Evolutionary conservation across 2,797 vertebrate genomes (phyloP), one percentile per base, ranked within the genome.

Genomic region (Cottoperca gobio): DNA sequence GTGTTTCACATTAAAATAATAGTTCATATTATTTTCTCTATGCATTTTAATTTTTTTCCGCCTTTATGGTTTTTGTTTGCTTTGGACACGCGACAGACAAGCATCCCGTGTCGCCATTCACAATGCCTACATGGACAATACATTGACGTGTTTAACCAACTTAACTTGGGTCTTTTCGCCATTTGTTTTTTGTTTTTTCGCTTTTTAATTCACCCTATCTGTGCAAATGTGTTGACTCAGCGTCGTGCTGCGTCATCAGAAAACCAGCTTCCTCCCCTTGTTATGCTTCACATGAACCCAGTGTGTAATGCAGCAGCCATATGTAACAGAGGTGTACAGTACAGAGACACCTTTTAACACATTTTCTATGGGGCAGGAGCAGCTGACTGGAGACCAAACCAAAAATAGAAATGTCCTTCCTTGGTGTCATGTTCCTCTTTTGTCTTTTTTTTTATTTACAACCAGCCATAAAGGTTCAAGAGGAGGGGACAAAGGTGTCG

Each of bases 221-320:
- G 70, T 37, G 43, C 13, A 80, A 84, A 86, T 72, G 71, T 92
- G 90, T 92, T 79, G 89, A 91, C 84, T 90, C 82, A 77, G 89
- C 88, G 74, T 75, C 55, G 68, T 54, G 90, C 91, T 94, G 91
- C 93, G 93, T 94, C 93, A 93, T 84, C 89, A 90, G 55, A 88
- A n/a, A n/a, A n/a, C n/a, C n/a, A n/a, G n/a, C n/a, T n/a, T 48
- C 53, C 55, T 59, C 58, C 35, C 57, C 33, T 55, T 39, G 54
- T 62, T 66, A 49, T 82, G 62, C 61, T 81, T 78, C 60, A 66
- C 57, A 69, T 62, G 68, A 81, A 79, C 73, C 72, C 49, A 19
- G 45, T 54, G 54, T 60, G 78, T 35, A 16, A 64, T 60, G 84
- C 84, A 79, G 84, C 79, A 67, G 79, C 82, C 83, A 68, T 81